phyloP scores from a whole-genome alignment of 92 coral and sea anemone species.

The Porites cylindrica region DNA sequence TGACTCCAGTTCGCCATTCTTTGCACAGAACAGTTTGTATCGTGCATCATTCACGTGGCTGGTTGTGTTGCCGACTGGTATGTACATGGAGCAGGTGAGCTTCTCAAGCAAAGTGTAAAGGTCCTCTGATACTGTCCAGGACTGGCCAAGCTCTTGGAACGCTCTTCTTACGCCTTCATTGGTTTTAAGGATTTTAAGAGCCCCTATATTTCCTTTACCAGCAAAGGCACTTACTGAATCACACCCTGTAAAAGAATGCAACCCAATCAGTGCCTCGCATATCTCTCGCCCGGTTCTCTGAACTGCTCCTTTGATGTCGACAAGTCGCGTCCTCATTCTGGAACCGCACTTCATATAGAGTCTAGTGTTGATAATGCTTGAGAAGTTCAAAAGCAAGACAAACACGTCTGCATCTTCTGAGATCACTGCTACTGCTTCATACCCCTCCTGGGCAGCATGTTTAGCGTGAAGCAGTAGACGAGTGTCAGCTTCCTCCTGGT shows the following conservation, averaged over 20 bases:
- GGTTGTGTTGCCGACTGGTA: slow-evolving; percentile 15
- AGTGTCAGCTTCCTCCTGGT: slow-evolving; percentile 10
- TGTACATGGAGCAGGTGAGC: slow-evolving; percentile 37
- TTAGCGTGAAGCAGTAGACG: not conserved
- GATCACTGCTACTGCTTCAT: not conserved
- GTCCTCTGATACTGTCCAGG: slow-evolving; percentile 48
- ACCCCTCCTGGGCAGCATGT: not conserved
- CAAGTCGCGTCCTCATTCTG: not conserved
- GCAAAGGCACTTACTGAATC: slow-evolving; percentile 1
- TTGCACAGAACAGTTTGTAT: slow-evolving; percentile 31
- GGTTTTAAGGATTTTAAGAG: slow-evolving; percentile 5
- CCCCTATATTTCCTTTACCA: slow-evolving; percentile 14
- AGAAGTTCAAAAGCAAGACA: slow-evolving; percentile 3
- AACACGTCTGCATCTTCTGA: slow-evolving; percentile 10
- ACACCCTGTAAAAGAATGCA: slow-evolving; percentile 1
- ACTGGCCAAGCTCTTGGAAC: slow-evolving; percentile 46
- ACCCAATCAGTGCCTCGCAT: slow-evolving; percentile 23
- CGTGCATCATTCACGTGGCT: slow-evolving; percentile 10
- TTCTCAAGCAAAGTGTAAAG: slow-evolving; percentile 17
- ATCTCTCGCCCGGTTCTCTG: slow-evolving; percentile 12
- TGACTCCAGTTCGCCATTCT: slow-evolving; percentile 37
- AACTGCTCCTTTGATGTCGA: not conserved
- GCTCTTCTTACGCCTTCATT: slow-evolving; percentile 5
- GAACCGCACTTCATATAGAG: not conserved
- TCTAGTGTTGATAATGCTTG: not conserved